phyloP scores from a whole-genome alignment of 2,888 invertebrate genomes.

The Drosophila antonietae region DNA sequence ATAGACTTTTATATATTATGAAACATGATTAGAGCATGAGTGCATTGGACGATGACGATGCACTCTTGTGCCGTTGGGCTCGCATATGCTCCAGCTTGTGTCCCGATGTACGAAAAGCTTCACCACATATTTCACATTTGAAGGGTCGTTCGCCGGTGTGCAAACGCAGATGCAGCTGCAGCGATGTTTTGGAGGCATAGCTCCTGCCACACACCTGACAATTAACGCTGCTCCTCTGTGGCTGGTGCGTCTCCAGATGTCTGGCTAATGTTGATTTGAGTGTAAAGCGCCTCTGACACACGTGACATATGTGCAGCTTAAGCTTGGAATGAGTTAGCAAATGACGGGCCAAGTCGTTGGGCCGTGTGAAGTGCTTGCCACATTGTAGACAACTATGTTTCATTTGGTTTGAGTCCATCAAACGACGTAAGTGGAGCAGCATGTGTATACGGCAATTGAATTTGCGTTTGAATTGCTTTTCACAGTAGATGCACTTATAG shows the following conservation, averaged over 20 bases:
- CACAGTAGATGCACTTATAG: slow-evolving; percentile 68
- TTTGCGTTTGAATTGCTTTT: slow-evolving; percentile 49
- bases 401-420: slow-evolving; percentile 11
- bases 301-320: slow-evolving; percentile 57
- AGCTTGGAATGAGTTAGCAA: slow-evolving; percentile 64
- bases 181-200: slow-evolving; percentile 68
- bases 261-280: slow-evolving; percentile 33
- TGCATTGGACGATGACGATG: not conserved
- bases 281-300: slow-evolving; percentile 30
- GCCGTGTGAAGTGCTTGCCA: slow-evolving; percentile 56
- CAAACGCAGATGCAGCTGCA: slow-evolving; percentile 75
- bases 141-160: slow-evolving; percentile 80
- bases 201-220: slow-evolving; percentile 64
- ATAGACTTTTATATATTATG: slow-evolving; percentile 26
- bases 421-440: slow-evolving; percentile 52
- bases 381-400: slow-evolving; percentile 33
- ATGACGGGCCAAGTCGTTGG: slow-evolving; percentile 71
- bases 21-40: slow-evolving; percentile 6
- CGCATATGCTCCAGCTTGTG: slow-evolving; percentile 71
- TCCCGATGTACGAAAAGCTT: slow-evolving; percentile 78
- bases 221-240: slow-evolving; percentile 15
- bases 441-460: slow-evolving; percentile 66
- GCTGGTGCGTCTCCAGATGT: slow-evolving; percentile 36
- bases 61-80: slow-evolving; percentile 37
- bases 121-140: slow-evolving; percentile 66